A percentile compares a stretch with the other conserved stretches of the same genome.
These are phyloP conservation scores for Acropora yongei DNA, from an alignment of 64 coral and sea anemone genomes.

Conservation along the genomic window DNA sequence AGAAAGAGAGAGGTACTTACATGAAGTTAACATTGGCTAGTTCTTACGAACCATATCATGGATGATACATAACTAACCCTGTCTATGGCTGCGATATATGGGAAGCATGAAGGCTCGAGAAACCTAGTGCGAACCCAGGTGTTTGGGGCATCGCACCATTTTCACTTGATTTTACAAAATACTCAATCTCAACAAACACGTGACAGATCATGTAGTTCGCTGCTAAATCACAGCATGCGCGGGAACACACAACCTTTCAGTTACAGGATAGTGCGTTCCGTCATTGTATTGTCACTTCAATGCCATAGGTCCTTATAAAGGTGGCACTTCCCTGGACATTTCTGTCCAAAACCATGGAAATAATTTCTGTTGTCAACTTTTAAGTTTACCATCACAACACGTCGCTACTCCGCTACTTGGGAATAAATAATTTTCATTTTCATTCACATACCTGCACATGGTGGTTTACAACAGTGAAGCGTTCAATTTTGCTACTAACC, in stretches of 20 bases:
- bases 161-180: not conserved
- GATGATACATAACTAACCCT: too few relatives aligned
- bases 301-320: slow-evolving; percentile 2
- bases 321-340: slow-evolving; percentile 2
- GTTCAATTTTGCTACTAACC: too few relatives aligned
- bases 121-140: not conserved
- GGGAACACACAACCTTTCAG: not conserved
- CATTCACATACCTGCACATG: too few relatives aligned
- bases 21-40: not conserved
- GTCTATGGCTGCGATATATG: not conserved
- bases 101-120: not conserved
- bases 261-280: not conserved
- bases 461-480: too few relatives aligned
- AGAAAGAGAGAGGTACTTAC: slow-evolving; percentile 26
- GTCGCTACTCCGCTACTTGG: too few relatives aligned
- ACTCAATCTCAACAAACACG: not conserved
- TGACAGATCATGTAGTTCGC: not conserved
- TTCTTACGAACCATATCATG: not conserved
- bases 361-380: not conserved
- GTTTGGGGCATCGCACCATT: not conserved
- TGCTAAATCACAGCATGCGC: not conserved
- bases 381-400: too few relatives aligned
- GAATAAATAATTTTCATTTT: too few relatives aligned
- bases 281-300: not conserved
- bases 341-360: not conserved